These are phyloP conservation scores for Acanthosepion lycidas DNA, from an alignment of 2,888 invertebrate genomes.

Conservation along the genomic window DNA sequence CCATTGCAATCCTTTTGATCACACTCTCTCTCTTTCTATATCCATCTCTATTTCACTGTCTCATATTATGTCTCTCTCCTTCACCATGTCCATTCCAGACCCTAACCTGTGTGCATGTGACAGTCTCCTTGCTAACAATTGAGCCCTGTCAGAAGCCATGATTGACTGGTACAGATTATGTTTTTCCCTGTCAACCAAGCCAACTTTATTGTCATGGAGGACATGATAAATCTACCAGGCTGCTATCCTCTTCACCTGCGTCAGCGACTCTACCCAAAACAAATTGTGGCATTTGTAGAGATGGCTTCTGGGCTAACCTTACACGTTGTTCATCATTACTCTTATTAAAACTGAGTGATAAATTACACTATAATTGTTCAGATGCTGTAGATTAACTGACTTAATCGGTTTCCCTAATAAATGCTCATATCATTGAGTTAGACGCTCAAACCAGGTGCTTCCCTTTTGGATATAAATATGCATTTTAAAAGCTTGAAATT, in stretches of 20 bases:
- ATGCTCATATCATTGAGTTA: neutral
- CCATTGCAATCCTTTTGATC: too few relatives aligned
- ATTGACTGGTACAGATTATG: neutral
- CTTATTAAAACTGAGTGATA: neutral
- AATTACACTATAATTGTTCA: neutral
- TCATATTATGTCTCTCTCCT: neutral
- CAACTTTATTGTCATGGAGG: neutral
- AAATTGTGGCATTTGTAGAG: neutral
- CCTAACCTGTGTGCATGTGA: neutral
- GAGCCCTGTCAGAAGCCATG: neutral
- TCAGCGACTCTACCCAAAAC: neutral
- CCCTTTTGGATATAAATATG: neutral
- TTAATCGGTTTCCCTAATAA: neutral
- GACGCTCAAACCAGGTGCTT: neutral
- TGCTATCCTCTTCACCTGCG: neutral
- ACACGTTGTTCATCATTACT: neutral
- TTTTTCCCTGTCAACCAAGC: neutral
- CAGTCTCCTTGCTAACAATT: slow-evolving; percentile 3
- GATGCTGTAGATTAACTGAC: neutral
- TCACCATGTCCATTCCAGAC: neutral
- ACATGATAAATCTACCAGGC: neutral
- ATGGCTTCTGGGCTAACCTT: neutral
- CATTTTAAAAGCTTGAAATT: too few relatives aligned
- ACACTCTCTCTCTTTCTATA: too few relatives aligned
- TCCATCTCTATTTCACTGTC: too few relatives aligned